Base-by-base conservation (phyloP, 2,113 vertebrate species). In the Electrona antarctica region DNA sequence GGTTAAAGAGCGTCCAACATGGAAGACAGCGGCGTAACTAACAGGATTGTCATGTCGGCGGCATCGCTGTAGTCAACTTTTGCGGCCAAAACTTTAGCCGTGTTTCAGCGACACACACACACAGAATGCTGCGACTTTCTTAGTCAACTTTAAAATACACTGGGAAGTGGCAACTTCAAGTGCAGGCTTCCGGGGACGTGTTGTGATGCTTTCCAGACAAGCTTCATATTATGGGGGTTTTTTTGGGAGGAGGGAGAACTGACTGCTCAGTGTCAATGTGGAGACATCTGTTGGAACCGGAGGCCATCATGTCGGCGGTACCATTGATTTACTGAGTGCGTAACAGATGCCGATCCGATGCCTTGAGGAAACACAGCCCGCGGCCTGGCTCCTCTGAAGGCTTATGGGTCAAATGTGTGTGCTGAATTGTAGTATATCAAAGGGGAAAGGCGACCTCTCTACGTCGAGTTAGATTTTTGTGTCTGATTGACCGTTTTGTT, bases 201-300 rank as follows among this genome's bases (percentile, higher is more conserved):
- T 80, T 79, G 60, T 83, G 87, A 88, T 80, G 85, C 69, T 86
- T 80, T 52, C 70, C 85, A 83, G 80, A 79, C 54, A 67, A 12
- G 33, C 33, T 41, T 41, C 33, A 41, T 41, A 3, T 4, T 41
- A 41, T 47, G 61, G 75, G 70, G 46, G 33, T 41, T 41, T 41
- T 41, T 41, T 41, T 3, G 33, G 1, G 1, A 0, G 33, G 33
- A 41, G 33, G 33, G 33, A 41, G 33, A 41, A 3, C 3, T 41
- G 33, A n/a, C 77, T 73, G 78, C 70, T 80, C 50, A 63, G 15
- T 65, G 57, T 80, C 77, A 73, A 8, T 1, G 0, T 21, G 71
- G 56, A n/a, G 15, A 12, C 48, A 21, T 11, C 48, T 29, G 72
- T 56, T 76, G 76, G 82, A 78, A 65, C 60, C 60, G 55, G 29